Conservation (phyloP, 2,888 invertebrate species). For the Timema podura region DNA sequence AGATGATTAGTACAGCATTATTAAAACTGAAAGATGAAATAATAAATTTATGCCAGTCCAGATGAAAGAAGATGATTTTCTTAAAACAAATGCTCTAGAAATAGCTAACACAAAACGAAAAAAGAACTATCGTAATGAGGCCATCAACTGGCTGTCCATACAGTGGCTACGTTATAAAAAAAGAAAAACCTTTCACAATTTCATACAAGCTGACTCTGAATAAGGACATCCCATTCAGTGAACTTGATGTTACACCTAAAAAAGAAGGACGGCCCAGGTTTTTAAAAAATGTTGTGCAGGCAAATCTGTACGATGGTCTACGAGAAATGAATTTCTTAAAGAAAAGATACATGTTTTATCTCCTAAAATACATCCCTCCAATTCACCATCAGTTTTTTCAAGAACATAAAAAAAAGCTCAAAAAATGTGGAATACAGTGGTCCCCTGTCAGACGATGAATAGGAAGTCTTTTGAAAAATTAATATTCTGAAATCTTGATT, state of each 20-base stretch:
- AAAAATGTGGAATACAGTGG: background rate
- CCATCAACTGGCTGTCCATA: background rate
- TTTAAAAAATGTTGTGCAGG: background rate
- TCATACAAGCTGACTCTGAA: background rate
- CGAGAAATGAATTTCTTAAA: no score
- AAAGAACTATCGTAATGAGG: background rate
- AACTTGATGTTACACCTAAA: background rate
- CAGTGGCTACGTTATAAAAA: conserved; percentile 8
- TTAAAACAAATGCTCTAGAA: background rate
- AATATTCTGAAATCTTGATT: no score
- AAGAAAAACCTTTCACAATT: background rate
- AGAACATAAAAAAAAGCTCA: background rate
- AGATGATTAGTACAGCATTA: background rate
- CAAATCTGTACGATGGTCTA: no score
- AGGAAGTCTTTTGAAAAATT: background rate
- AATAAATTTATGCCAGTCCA: background rate
- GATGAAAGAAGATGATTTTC: background rate
- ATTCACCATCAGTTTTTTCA: background rate
- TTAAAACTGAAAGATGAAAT: background rate
- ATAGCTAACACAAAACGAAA: background rate
- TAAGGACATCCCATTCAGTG: background rate
- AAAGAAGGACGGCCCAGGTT: background rate
- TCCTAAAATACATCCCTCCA: conserved; percentile 9
- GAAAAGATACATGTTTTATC: background rate
- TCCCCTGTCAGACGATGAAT: background rate